Conservation (phyloP, 2,113 vertebrate species). For the Parus major region DNA sequence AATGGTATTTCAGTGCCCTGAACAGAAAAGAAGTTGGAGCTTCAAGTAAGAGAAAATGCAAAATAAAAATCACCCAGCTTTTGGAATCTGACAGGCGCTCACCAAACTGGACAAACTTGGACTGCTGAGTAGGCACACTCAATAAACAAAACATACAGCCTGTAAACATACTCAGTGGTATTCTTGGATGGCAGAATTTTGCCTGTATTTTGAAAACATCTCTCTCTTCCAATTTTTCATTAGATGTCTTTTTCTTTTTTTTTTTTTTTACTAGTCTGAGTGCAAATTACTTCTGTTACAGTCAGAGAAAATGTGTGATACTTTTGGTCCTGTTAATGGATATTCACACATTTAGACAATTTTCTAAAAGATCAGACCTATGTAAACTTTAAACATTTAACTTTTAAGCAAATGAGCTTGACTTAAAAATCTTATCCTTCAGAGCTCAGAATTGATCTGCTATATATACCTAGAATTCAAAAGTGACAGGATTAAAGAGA, state of each 20-base stretch:
- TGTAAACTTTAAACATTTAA: background rate
- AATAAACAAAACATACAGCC: background rate
- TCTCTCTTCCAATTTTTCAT: background rate
- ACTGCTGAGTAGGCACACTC: background rate
- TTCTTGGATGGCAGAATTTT: background rate
- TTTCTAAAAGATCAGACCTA: background rate
- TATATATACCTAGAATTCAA: background rate
- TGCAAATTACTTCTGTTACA: background rate
- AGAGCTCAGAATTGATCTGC: background rate
- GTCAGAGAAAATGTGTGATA: background rate
- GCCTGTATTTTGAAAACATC: fast-evolving
- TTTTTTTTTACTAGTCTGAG: background rate
- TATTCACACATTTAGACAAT: background rate
- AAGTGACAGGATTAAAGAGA: background rate
- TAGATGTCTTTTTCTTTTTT: background rate
- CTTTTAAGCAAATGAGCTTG: background rate
- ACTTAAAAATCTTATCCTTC: background rate
- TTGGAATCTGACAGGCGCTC: background rate
- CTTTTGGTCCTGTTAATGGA: background rate
- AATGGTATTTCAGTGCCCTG: background rate
- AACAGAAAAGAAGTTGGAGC: background rate
- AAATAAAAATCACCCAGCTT: background rate
- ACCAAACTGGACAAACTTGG: background rate
- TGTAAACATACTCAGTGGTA: background rate
- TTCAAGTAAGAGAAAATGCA: background rate